These are phyloP conservation scores for Phymanthus crucifer DNA, from an alignment of 92 coral and sea anemone genomes.

Conservation along the genomic window DNA sequence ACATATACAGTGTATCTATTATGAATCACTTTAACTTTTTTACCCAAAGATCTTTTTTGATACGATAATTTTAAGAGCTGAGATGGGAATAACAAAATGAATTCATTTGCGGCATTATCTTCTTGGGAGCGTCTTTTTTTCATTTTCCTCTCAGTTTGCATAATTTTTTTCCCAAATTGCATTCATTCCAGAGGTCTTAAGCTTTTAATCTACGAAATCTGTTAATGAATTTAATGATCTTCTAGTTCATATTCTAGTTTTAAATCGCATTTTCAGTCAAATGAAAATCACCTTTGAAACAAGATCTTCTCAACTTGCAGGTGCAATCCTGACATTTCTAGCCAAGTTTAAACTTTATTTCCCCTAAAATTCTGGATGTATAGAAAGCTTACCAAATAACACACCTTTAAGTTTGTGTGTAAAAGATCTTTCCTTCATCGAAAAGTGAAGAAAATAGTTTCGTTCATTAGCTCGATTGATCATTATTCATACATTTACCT, in stretches of 20 bases:
- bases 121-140: background rate
- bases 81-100: no score
- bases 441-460: background rate
- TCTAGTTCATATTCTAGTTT: constrained; percentile 3
- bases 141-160: background rate
- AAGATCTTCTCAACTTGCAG: constrained; percentile 7
- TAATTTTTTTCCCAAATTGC: background rate
- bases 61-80: no score
- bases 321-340: background rate
- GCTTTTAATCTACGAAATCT: constrained; percentile 2
- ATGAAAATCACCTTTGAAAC: constrained; percentile 8
- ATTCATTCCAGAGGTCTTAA: background rate
- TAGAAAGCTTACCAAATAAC: background rate
- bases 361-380: background rate
- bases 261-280: constrained; percentile 1
- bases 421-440: background rate
- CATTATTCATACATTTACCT: background rate
- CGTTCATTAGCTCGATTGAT: background rate
- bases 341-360: background rate
- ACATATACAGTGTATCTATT: no score
- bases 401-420: background rate
- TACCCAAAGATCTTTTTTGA: no score
- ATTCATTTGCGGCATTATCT: no score
- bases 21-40: no score
- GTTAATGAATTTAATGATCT: constrained; percentile 1